A percentile compares a stretch with the other conserved stretches of the same genome.
phyloP scores from a whole-genome alignment of 2,888 invertebrate species.

The Venusia cambrica region DNA sequence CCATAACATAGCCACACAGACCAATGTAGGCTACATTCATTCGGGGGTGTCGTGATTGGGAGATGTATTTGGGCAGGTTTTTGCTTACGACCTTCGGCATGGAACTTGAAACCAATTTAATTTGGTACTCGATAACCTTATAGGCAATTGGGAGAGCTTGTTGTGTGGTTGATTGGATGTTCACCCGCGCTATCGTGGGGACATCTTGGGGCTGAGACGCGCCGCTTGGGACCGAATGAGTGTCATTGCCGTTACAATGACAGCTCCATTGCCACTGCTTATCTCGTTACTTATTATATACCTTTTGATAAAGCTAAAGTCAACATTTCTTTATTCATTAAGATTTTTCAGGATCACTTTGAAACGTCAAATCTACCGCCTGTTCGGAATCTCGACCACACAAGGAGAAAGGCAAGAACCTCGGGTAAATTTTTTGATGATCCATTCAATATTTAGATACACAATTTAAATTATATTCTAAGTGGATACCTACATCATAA shows the following conservation, averaged over 20 bases:
- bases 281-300: slow-evolving; percentile 50
- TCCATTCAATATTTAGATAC: too few species aligned
- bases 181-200: slow-evolving; percentile 67
- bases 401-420: too few species aligned
- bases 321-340: too few species aligned
- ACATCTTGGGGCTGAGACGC: slow-evolving; percentile 64
- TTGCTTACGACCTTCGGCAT: slow-evolving; percentile 40
- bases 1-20: too few species aligned
- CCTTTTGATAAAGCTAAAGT: too few species aligned
- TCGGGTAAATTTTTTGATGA: too few species aligned
- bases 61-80: slow-evolving; percentile 30
- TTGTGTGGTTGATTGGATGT: slow-evolving; percentile 70
- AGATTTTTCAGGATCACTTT: too few species aligned
- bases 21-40: too few species aligned
- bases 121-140: slow-evolving; percentile 69
- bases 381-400: too few species aligned
- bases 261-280: slow-evolving; percentile 57
- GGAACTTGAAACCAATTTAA: slow-evolving; percentile 62
- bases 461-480: too few species aligned
- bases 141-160: slow-evolving; percentile 66
- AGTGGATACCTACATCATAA: too few species aligned
- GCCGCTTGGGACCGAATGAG: slow-evolving; percentile 57
- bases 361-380: too few species aligned
- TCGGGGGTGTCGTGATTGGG: slow-evolving; percentile 22
- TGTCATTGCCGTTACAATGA: slow-evolving; percentile 61